Evolutionary conservation across 2,113 vertebrate species (phyloP), one percentile per base, ranked within the genome.

Genomic region (Cairina moschata): DNA sequence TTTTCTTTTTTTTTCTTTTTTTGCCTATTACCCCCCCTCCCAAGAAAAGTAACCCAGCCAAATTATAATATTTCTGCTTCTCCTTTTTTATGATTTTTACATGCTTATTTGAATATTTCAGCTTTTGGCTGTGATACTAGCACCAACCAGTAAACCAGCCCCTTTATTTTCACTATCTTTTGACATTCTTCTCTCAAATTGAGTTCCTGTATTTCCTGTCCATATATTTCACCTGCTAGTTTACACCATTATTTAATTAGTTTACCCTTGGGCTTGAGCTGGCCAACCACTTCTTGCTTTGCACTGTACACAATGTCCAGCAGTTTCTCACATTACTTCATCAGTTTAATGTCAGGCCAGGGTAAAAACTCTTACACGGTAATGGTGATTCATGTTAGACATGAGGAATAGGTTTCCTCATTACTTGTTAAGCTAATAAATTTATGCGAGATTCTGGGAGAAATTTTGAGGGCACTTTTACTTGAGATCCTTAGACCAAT

Each of bases 11-110:
- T 14, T 3, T 3, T 2, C n/a, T 2, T 2, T 17, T 4, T 46
- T 50, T 23, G 10, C 1, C 6, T 8, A 40, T 40, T 79, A 67
- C n/a, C 6, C 1, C 3, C 2, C 11, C 15, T 40, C 12, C 2
- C 22, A 82, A 58, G 54, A 66, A 48, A 66, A 72, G 22, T 17
- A 90, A 54, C 23, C 20, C 17, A 58, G 11, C 2, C 1, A 17
- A 29, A 31, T 40, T 86, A 56, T 56, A 60, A 18, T 67, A 22
- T 28, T 77, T 36, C 9, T 8, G n/a, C 12, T n/a, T 9, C 2
- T 36, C 46, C 3, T 63, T 36, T 94, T 59, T 83, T 38, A 29
- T 4, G 2, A 36, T 46, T 76, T 76, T 85, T 71, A 38, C 7
- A 11, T 34, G 9, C 4, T 74, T 11, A 12, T 58, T 92, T 82